Evolutionary conservation across 2,888 invertebrate species (phyloP).

Genomic region (Cepaea hortensis): DNA sequence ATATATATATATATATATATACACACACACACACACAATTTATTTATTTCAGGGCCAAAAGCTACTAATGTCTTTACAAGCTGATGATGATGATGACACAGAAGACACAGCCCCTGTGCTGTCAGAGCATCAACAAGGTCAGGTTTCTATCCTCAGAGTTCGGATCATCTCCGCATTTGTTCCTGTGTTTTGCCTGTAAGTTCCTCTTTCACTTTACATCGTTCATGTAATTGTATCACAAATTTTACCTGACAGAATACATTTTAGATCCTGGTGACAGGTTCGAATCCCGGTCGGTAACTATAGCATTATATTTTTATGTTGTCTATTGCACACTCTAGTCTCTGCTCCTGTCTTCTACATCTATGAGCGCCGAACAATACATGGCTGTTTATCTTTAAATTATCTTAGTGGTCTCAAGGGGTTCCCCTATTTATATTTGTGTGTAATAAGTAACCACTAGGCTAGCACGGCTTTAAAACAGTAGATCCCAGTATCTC

Average conservation of each 20-base stretch:
- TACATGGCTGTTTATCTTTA: too few species aligned
- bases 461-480: too few species aligned
- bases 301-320: too few species aligned
- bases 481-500: too few species aligned
- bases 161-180: conserved; percentile 13
- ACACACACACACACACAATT: too few species aligned
- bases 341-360: too few species aligned
- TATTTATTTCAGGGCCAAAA: background rate
- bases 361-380: too few species aligned
- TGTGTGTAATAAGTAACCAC: too few species aligned
- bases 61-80: background rate
- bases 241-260: background rate
- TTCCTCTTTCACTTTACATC: background rate
- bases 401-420: too few species aligned
- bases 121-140: conserved; percentile 1
- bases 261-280: background rate
- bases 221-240: background rate
- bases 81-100: background rate
- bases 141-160: background rate
- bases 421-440: too few species aligned
- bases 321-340: too few species aligned
- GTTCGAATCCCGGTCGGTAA: background rate
- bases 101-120: conserved; percentile 3
- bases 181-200: conserved; percentile 33
- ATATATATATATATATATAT: too few species aligned